phyloP scores from a whole-genome alignment of 2,113 vertebrate species.

The Thamnaconus septentrionalis region DNA sequence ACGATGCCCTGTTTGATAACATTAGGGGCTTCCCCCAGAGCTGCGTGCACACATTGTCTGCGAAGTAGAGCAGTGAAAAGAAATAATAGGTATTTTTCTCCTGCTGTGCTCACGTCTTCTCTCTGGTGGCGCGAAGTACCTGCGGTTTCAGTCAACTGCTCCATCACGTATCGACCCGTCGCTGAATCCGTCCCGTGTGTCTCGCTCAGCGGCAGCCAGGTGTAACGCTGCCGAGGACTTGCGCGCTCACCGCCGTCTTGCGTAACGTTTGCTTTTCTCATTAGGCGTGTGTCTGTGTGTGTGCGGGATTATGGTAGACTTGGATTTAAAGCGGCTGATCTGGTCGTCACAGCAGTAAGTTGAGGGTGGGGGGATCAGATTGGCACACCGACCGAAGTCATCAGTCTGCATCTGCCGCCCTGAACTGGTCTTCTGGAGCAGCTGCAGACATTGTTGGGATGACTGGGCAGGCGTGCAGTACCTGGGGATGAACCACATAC shows the following conservation, averaged over 20 bases:
- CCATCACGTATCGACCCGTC: constrained; percentile 31
- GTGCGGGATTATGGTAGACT: constrained; percentile 1
- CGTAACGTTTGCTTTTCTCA: constrained; percentile 32
- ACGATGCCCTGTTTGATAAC: too few relatives aligned
- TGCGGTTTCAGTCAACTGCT: constrained; percentile 25
- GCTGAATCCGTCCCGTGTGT: constrained; percentile 21
- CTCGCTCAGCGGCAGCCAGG: constrained; percentile 36
- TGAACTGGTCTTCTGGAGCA: not conserved
- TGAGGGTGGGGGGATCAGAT: not conserved
- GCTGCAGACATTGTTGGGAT: constrained; percentile 1
- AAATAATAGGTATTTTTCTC: too few relatives aligned
- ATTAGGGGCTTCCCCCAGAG: too few relatives aligned
- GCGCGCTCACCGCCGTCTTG: constrained; percentile 45
- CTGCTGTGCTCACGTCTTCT: too few relatives aligned
- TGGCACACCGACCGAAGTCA: not conserved
- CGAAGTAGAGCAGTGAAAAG: too few relatives aligned
- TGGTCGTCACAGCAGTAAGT: constrained; percentile 9
- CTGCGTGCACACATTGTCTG: too few relatives aligned
- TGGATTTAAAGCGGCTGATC: constrained; percentile 25
- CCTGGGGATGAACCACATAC: constrained; percentile 16
- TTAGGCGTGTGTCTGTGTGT: constrained; percentile 1
- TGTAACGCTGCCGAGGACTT: constrained; percentile 23
- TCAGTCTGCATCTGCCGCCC: not conserved
- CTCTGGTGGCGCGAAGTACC: too few relatives aligned
- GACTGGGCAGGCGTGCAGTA: constrained; percentile 10